Conservation (phyloP, 2,113 vertebrate species). For the Gymnogyps californianus region DNA sequence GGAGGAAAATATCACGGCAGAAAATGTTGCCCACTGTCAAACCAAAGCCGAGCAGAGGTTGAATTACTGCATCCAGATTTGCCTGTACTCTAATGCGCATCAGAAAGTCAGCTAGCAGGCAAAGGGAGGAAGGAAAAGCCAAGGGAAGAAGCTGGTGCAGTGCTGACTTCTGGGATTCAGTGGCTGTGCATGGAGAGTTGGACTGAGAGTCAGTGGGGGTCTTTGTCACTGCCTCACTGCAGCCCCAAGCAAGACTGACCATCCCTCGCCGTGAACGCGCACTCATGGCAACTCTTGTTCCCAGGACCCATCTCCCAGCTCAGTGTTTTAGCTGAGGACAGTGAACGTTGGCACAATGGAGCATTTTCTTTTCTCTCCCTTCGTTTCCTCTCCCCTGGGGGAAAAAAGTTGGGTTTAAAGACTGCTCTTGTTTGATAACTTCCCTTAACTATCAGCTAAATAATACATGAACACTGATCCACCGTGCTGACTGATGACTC, state of each 20-base stretch:
- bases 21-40: background rate
- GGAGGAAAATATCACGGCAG: background rate
- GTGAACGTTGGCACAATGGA: rapidly evolving
- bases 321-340: background rate
- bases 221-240: background rate
- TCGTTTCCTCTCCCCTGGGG: background rate
- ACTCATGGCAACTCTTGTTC: background rate
- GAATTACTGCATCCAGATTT: background rate
- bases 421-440: slow-evolving; percentile 7
- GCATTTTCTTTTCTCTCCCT: background rate
- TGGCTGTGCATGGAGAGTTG: background rate
- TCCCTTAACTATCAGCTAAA: slow-evolving; percentile 53
- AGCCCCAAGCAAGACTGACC: background rate
- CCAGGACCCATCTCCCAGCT: background rate
- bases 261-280: rapidly evolving
- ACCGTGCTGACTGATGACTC: slow-evolving; percentile 37
- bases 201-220: too few species aligned
- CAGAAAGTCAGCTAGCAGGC: background rate
- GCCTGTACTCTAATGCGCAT: rapidly evolving
- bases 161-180: background rate
- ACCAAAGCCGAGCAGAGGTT: background rate
- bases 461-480: slow-evolving; percentile 49
- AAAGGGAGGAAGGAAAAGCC: background rate
- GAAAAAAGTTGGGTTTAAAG: slow-evolving; percentile 2
- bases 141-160: background rate